These are phyloP conservation scores for Scolopax rusticola DNA, from an alignment of 2,797 vertebrate genomes.

Conservation along the genomic window DNA sequence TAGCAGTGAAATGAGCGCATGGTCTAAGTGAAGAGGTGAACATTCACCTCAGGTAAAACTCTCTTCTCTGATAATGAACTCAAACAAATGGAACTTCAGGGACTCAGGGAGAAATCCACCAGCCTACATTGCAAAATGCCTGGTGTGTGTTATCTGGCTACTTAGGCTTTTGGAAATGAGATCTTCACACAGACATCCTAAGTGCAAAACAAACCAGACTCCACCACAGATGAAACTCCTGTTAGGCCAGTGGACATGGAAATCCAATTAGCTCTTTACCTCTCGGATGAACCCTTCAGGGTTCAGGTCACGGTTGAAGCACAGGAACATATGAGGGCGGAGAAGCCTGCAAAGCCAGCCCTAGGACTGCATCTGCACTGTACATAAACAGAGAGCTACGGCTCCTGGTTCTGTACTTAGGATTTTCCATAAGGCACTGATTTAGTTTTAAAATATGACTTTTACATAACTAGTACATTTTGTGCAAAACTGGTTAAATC, in stretches of 20 bases:
- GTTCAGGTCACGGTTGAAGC: neutral
- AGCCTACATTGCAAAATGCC: neutral
- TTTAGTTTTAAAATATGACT: neutral
- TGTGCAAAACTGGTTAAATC: constrained; percentile 57
- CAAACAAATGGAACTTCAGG: neutral
- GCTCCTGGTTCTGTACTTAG: neutral
- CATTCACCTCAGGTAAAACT: accelerated
- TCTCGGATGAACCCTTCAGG: neutral
- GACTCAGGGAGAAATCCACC: neutral
- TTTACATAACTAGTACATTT: constrained; percentile 12
- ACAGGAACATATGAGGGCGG: neutral
- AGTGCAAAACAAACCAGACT: neutral
- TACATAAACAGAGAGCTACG: neutral
- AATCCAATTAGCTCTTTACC: neutral
- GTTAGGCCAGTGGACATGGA: neutral
- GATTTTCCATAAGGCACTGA: neutral
- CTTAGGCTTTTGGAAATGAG: neutral
- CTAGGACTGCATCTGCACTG: neutral
- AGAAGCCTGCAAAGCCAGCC: neutral
- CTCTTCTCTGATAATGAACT: neutral
- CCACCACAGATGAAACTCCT: neutral
- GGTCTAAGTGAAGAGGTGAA: neutral
- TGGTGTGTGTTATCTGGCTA: neutral
- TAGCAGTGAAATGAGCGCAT: neutral
- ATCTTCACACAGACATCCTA: neutral